A percentile compares a stretch with the other conserved stretches of the same genome.
phyloP scores from a whole-genome alignment of 2,113 vertebrate genomes.

The Alces alces region DNA sequence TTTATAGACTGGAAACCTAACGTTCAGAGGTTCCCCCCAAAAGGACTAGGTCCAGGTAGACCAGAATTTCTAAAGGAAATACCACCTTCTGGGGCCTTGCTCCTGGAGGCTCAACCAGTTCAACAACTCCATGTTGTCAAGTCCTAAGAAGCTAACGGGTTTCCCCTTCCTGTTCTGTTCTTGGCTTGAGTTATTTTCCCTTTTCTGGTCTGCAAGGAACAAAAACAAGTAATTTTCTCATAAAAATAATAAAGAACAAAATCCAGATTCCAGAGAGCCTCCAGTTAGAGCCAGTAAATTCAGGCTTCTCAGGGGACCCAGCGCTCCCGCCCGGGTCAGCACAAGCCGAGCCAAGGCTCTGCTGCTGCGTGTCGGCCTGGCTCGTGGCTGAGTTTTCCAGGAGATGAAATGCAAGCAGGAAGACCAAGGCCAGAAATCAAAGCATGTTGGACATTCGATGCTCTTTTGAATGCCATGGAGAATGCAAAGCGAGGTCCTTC shows the following conservation, averaged over 20 bases:
- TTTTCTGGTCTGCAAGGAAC: conserved; percentile 15
- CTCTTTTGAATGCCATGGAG: background rate
- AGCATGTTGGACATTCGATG: background rate
- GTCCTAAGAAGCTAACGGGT: background rate
- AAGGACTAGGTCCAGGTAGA: background rate
- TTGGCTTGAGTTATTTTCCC: background rate
- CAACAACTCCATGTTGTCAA: background rate
- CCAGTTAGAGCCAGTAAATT: background rate
- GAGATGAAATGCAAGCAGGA: background rate
- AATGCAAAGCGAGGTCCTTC: background rate
- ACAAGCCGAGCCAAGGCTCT: background rate
- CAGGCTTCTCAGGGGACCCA: background rate
- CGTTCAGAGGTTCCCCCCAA: background rate
- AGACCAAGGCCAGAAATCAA: background rate
- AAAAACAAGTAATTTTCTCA: conserved; percentile 42
- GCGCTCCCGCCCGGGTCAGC: fast-evolving
- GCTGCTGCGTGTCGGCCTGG: fast-evolving
- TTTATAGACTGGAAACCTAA: background rate
- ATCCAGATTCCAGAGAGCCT: background rate
- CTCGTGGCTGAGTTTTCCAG: background rate
- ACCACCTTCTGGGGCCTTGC: background rate
- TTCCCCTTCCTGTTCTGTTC: background rate
- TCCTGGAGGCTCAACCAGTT: background rate
- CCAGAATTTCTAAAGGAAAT: no score
- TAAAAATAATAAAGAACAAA: conserved; percentile 29